phyloP scores from a whole-genome alignment of 2,113 vertebrate genomes.

The Piaya cayana region DNA sequence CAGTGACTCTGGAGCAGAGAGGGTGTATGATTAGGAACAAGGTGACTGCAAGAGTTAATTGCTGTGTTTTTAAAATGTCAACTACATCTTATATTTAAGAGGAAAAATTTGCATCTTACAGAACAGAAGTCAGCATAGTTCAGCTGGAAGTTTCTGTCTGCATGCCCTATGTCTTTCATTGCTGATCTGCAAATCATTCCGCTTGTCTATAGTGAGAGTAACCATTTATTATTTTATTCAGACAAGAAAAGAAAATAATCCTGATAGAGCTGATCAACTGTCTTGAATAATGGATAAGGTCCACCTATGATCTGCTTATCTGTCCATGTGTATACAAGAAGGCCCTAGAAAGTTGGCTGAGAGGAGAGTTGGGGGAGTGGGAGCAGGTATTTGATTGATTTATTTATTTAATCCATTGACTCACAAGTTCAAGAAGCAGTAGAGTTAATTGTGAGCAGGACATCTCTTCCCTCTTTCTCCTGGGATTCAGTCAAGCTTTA shows the following conservation, averaged over 20 bases:
- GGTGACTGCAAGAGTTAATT: neutral
- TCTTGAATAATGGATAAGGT: neutral
- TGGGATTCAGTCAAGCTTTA: neutral
- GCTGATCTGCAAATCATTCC: neutral
- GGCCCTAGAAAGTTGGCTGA: neutral
- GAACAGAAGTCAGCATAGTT: neutral
- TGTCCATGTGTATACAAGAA: neutral
- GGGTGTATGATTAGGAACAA: neutral
- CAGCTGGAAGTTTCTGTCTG: neutral
- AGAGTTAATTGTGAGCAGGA: neutral
- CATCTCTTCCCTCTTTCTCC: neutral
- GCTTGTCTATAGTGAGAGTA: neutral
- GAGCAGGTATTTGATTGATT: neutral
- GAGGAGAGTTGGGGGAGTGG: neutral
- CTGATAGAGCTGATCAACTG: rapidly evolving
- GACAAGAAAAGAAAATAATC: neutral
- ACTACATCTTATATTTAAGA: neutral
- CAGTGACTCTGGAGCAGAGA: neutral
- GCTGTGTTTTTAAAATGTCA: neutral
- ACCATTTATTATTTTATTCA: neutral
- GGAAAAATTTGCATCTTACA: neutral
- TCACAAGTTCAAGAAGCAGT: neutral
- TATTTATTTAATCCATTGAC: neutral
- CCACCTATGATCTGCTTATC: neutral
- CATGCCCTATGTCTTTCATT: neutral